Base-by-base conservation (phyloP, 2,888 invertebrate species). In the Hydraecia micacea region DNA sequence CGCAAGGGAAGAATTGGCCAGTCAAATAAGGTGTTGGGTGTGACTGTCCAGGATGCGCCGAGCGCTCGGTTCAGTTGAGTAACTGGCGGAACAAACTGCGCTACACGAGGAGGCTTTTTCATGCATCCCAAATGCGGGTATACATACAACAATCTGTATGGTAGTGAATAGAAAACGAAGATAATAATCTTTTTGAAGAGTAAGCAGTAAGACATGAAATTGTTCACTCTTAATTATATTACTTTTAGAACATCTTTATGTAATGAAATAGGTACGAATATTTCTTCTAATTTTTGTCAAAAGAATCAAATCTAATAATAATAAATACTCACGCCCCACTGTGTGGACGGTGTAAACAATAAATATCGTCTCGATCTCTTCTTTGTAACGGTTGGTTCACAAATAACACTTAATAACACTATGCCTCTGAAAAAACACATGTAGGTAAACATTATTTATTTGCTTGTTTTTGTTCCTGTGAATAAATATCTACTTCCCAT, bases 261-360 rank as follows among this genome's bases (percentile, higher is more conserved):
- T 7, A 52, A 58, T 58, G 25, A 60, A 55, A 62, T 4, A 52
- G 3, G 36, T 36, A 36, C 25, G 28, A 75, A 21, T 2, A 55
- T 58, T 69, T 39, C 8, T 32, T 32, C 8, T 21, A 9, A 46
- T 39, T 39, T 25, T 62, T 58, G 55, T 52, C 9, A 52, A 67
- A 75, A 62, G 18, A 66, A 82, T 68, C 42, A 52, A 65, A 36
- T 68, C 7, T 65, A 11, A 3, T 46, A 74, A 3, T 46, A 74
- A 73, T 67, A 74, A 76, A 77, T 88, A 95, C 96, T 96, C 90
- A 96, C 96, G 75, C 96, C 96, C 91, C 90, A 97, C 83, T 97
- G 96, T 62, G 96, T 95, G 49, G 80, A 86, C 7, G 91, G 87
- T 49, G 96, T 94, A 79, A 95, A 95, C 62, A 96, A 60, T 55